Conservation (phyloP, 2,888 invertebrate species). For the Chromoteleia sp. region DNA sequence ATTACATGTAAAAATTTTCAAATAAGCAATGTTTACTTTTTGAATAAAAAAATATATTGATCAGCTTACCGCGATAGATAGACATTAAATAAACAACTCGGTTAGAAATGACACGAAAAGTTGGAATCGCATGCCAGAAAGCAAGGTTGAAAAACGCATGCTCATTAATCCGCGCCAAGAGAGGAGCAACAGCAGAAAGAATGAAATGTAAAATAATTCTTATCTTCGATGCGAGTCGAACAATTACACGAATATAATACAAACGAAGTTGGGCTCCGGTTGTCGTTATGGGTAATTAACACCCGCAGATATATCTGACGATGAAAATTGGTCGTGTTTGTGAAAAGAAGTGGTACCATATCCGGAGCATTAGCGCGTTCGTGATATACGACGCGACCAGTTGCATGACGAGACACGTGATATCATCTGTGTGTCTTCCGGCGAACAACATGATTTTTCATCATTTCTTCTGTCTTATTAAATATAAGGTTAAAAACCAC, state of each 20-base stretch:
- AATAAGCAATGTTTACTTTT: too few relatives aligned
- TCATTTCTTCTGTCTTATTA: constrained; percentile 20
- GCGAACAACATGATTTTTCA: constrained; percentile 52
- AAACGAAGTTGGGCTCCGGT: constrained; percentile 13
- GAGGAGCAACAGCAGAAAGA: constrained; percentile 18
- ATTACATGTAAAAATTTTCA: too few relatives aligned
- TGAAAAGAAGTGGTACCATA: constrained; percentile 68
- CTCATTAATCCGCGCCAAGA: constrained; percentile 34
- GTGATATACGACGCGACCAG: constrained; percentile 61
- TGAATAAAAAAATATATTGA: too few relatives aligned
- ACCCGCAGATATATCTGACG: constrained; percentile 66
- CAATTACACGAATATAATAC: constrained; percentile 48
- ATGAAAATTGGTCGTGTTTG: constrained; percentile 70
- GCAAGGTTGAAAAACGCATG: constrained; percentile 46
- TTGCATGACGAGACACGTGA: constrained; percentile 68
- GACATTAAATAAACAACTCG: background rate
- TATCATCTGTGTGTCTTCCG: constrained; percentile 68
- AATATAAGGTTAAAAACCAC: too few relatives aligned
- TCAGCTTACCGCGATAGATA: too few relatives aligned
- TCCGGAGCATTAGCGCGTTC: constrained; percentile 69
- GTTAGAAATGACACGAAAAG: constrained; percentile 12
- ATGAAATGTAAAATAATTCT: constrained; percentile 64
- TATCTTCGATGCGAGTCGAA: constrained; percentile 57
- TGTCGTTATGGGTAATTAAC: constrained; percentile 69
- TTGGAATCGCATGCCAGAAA: constrained; percentile 13